Evolutionary conservation across 2,888 invertebrate species (phyloP).

Genomic region (Chorisops tibialis): DNA sequence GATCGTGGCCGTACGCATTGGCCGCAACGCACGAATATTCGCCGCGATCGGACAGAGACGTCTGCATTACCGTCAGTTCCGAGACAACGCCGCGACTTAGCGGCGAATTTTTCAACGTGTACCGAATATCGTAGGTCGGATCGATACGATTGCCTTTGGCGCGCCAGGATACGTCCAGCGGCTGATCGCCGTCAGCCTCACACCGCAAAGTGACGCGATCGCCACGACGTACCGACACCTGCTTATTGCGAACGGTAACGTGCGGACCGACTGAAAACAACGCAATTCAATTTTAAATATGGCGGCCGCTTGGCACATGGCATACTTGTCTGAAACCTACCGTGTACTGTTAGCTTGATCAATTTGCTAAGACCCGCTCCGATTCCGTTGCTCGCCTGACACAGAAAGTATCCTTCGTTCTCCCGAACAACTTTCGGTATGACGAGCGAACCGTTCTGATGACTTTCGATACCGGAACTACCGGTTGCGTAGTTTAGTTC

Average conservation of each 20-base stretch:
- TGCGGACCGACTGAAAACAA: conserved; percentile 55
- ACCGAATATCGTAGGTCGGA: conserved; percentile 55
- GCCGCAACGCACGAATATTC: conserved; percentile 62
- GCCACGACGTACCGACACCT: conserved; percentile 55
- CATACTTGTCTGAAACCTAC: conserved; percentile 46
- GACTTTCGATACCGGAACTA: conserved; percentile 48
- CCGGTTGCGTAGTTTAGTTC: conserved; percentile 54
- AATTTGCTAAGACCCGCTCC: conserved; percentile 62
- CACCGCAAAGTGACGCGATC: conserved; percentile 55
- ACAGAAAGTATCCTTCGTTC: conserved; percentile 58
- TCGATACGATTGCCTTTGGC: conserved; percentile 53
- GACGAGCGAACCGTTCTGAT: conserved; percentile 55
- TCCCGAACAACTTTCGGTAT: conserved; percentile 56
- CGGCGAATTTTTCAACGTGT: conserved; percentile 50
- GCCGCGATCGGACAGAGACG: conserved; percentile 55
- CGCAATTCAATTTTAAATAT: not conserved
- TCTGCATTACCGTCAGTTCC: conserved; percentile 57
- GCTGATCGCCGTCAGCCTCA: conserved; percentile 57
- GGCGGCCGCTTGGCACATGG: not conserved
- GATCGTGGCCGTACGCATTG: conserved; percentile 62
- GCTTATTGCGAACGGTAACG: conserved; percentile 53
- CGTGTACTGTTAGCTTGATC: conserved; percentile 60
- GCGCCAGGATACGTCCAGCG: conserved; percentile 57
- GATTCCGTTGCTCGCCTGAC: conserved; percentile 61
- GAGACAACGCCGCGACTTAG: conserved; percentile 54